Evolutionary conservation across 2,888 invertebrate species (phyloP).

Genomic region (Diadegma fenestrale): DNA sequence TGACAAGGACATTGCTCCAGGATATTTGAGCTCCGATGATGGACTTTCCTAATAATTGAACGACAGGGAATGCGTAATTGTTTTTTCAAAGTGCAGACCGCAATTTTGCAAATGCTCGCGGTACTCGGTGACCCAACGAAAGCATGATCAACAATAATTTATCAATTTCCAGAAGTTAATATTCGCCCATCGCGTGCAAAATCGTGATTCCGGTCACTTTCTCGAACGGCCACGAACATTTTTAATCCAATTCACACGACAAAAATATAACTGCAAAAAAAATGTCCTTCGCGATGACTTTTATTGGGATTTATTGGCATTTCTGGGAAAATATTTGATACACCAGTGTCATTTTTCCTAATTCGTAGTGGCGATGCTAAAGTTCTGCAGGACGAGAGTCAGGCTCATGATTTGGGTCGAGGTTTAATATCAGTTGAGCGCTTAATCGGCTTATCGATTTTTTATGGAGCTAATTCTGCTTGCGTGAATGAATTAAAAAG

Average conservation of each 20-base stretch:
- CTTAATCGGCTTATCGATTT: constrained; percentile 20
- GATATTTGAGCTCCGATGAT: too few species aligned
- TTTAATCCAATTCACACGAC: too few species aligned
- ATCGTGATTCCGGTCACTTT: too few species aligned
- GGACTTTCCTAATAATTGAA: too few species aligned
- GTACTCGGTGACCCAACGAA: background rate
- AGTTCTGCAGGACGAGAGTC: background rate
- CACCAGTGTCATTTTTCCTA: background rate
- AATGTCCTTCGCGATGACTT: background rate
- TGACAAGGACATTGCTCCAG: too few species aligned
- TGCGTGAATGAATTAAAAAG: background rate
- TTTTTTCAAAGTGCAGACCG: too few species aligned
- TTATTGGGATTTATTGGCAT: background rate
- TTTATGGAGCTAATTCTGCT: constrained; percentile 7
- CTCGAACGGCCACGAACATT: too few species aligned
- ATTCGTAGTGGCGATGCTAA: background rate
- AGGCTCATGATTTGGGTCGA: background rate
- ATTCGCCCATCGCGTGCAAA: too few species aligned
- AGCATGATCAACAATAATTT: background rate
- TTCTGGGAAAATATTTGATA: background rate
- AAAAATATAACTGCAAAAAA: too few species aligned
- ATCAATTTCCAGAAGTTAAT: background rate
- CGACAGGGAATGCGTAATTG: too few species aligned
- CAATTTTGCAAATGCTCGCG: too few species aligned
- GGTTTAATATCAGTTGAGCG: constrained; percentile 15